Conservation (phyloP, 2,888 invertebrate species). For the Petrophora chlorosata region DNA sequence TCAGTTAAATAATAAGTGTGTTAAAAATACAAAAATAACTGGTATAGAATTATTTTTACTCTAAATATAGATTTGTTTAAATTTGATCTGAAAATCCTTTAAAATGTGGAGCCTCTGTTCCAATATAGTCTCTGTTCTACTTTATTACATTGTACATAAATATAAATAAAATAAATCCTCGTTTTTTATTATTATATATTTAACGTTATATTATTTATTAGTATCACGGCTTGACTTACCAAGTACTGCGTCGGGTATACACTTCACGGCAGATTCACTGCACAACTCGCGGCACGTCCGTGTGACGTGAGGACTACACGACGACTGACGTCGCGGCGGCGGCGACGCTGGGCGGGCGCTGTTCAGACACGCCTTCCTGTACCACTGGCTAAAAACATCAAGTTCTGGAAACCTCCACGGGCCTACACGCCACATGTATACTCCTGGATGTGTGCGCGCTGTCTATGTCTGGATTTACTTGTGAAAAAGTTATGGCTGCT, state of each 20-base stretch:
- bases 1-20: no score
- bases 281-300: conserved; percentile 36
- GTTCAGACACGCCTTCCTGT: conserved; percentile 63
- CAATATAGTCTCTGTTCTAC: no score
- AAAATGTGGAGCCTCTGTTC: no score
- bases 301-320: conserved; percentile 40
- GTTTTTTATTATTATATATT: no score
- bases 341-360: conserved; percentile 65
- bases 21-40: no score
- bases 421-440: not conserved
- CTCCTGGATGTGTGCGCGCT: conserved; percentile 8
- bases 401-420: conserved; percentile 22
- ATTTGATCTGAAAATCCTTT: no score
- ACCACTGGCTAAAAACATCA: conserved; percentile 33
- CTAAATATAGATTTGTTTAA: no score
- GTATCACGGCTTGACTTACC: no score
- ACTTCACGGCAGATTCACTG: conserved; percentile 18
- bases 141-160: no score
- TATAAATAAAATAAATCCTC: no score
- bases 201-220: no score
- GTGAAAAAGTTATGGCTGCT: not conserved
- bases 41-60: no score
- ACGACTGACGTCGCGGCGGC: conserved; percentile 55
- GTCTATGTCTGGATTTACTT: not conserved
- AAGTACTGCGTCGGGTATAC: conserved; percentile 9